Evolutionary conservation across 2,888 invertebrate species (phyloP).

Genomic region (Drosophila pegasa): DNA sequence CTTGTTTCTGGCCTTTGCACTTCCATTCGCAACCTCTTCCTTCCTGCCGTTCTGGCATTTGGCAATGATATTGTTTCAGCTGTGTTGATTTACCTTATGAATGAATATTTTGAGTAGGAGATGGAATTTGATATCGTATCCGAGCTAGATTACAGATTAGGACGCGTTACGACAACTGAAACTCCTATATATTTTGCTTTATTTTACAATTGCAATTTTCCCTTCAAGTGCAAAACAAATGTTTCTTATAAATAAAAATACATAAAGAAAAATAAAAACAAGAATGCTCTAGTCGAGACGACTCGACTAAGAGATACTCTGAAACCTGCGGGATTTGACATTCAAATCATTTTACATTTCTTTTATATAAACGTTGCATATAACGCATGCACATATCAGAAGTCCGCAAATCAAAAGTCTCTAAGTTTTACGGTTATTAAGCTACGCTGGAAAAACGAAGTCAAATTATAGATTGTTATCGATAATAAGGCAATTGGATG

Average conservation of each 20-base stretch:
- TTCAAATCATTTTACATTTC: no score
- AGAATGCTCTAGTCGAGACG: no score
- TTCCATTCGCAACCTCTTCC: neutral
- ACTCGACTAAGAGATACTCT: no score
- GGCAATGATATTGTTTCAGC: conserved; percentile 7
- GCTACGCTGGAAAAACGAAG: no score
- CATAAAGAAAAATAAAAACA: conserved; percentile 26
- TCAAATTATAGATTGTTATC: no score
- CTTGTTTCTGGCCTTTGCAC: conserved; percentile 24
- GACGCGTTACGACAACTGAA: conserved; percentile 32
- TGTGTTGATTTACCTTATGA: conserved; percentile 26
- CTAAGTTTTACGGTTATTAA: no score
- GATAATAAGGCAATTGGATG: no score
- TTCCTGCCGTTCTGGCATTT: neutral
- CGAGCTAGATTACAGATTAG: conserved; percentile 26
- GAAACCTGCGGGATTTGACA: no score
- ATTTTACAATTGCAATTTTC: conserved; percentile 48
- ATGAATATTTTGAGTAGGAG: conserved; percentile 24
- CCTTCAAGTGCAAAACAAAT: conserved; percentile 41
- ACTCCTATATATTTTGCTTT: conserved; percentile 11
- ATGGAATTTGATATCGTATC: conserved; percentile 16
- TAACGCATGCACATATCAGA: no score
- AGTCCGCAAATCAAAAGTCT: no score
- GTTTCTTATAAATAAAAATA: conserved; percentile 28
- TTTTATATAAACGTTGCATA: no score